Percentiles rank a stretch among this genome's conserved stretches.
Evolutionary conservation across 2,113 vertebrate genomes (phyloP).

Genomic region (Meriones unguiculatus): DNA sequence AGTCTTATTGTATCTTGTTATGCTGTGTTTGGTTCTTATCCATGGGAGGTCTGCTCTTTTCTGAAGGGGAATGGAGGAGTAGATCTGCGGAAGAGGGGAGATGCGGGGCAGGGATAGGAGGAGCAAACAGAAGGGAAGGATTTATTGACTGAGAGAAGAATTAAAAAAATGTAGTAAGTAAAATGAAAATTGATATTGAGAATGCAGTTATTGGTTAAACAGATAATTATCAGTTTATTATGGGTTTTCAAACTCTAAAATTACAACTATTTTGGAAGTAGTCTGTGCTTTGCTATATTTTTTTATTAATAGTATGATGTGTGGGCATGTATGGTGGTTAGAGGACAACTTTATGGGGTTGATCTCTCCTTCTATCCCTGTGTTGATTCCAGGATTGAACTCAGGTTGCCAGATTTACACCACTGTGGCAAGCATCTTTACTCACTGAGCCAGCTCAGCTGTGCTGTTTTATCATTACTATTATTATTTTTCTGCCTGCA

Average conservation of each 20-base stretch:
- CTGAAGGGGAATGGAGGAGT: background rate
- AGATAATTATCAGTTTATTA: background rate
- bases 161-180: background rate
- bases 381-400: background rate
- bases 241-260: conserved; percentile 46
- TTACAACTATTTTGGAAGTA: conserved; percentile 15
- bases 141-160: background rate
- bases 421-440: background rate
- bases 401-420: background rate
- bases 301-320: background rate
- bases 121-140: background rate
- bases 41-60: background rate
- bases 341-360: background rate
- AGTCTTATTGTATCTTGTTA: too few relatives aligned
- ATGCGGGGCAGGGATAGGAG: background rate
- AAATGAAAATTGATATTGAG: conserved; percentile 16
- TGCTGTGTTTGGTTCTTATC: background rate
- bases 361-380: background rate
- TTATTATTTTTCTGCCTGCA: background rate
- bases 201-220: background rate
- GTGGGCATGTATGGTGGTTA: background rate
- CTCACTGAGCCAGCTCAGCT: background rate
- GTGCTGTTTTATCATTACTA: background rate
- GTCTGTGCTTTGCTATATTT: background rate
- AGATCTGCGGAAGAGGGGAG: background rate